phyloP scores from a whole-genome alignment of 2,797 vertebrate species.

The Paguma larvata region DNA sequence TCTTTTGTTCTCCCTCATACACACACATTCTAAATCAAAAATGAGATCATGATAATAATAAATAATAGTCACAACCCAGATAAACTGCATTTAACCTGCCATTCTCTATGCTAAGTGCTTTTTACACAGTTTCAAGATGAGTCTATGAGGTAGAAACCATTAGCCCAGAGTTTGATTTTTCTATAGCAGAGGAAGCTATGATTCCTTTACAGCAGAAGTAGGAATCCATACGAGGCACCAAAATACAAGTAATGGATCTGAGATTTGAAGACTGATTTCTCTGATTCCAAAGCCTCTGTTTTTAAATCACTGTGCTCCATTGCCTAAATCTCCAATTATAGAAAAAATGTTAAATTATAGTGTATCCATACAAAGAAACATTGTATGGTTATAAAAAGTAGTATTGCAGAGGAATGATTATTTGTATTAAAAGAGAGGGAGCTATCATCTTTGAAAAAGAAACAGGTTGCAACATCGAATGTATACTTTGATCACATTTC shows the following conservation, averaged over 20 bases:
- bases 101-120: not conserved
- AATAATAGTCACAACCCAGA: not conserved
- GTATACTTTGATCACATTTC: not conserved
- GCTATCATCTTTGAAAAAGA: not conserved
- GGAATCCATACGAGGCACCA: not conserved
- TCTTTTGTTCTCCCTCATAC: not conserved
- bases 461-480: not conserved
- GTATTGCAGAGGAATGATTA: not conserved
- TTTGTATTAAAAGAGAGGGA: constrained; percentile 37
- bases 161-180: not conserved
- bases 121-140: not conserved
- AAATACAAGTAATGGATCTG: not conserved
- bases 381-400: not conserved
- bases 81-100: not conserved
- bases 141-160: not conserved
- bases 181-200: not conserved
- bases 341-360: not conserved
- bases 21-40: not conserved
- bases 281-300: not conserved
- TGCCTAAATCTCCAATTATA: not conserved
- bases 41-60: not conserved
- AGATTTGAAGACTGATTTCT: not conserved
- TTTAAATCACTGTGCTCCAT: not conserved
- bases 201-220: not conserved
- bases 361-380: not conserved